Conservation (phyloP, 2,888 invertebrate species). For the Alviniconcha strummeri region DNA sequence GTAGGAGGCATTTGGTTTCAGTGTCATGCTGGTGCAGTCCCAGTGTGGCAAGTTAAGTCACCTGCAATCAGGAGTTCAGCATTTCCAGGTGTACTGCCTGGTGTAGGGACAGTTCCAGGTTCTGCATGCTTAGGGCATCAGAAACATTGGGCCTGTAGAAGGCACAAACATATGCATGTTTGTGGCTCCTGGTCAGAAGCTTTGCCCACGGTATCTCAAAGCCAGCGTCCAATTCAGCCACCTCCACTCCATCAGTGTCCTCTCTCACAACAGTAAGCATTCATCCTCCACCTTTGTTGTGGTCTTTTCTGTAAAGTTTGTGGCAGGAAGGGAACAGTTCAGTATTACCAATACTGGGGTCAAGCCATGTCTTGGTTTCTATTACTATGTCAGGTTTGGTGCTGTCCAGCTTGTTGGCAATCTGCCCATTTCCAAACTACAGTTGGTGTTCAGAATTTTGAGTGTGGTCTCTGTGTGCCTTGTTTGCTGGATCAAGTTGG, state of each 20-base stretch:
- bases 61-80: slow-evolving; percentile 5
- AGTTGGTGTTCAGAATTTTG: background rate
- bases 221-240: background rate
- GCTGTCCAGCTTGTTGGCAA: background rate
- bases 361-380: slow-evolving; percentile 4
- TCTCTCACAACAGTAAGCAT: background rate
- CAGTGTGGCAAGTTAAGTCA: slow-evolving; percentile 1
- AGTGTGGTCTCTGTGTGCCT: background rate
- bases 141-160: background rate
- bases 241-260: background rate
- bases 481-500: background rate
- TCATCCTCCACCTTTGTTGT: background rate
- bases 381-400: slow-evolving; percentile 10
- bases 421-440: background rate
- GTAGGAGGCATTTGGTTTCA: too few relatives aligned
- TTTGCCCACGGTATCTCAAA: background rate
- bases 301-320: background rate
- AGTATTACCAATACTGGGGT: background rate
- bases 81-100: background rate
- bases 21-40: background rate
- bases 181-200: background rate
- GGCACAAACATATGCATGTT: background rate
- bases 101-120: background rate
- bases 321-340: background rate
- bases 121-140: background rate